Conservation (phyloP, 2,888 invertebrate genomes). For the Hypena proboscidalis region DNA sequence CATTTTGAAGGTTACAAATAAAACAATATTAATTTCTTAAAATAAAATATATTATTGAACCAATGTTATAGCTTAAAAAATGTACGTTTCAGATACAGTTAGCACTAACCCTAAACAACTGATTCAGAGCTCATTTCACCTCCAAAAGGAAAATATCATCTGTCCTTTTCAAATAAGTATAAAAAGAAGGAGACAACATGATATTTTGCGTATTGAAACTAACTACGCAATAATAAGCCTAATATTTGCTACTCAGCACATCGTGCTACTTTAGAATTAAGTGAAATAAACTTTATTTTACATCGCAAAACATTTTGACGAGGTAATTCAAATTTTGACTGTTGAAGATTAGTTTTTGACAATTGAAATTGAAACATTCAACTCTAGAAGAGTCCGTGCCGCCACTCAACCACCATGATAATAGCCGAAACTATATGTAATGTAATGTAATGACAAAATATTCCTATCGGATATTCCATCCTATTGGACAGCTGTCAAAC, state of each 20-base stretch:
- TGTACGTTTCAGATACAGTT: conserved; percentile 50
- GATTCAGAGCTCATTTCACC: conserved; percentile 5
- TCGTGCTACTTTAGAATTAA: conserved; percentile 20
- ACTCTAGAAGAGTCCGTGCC: neutral
- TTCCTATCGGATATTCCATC: too few species aligned
- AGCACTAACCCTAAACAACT: conserved; percentile 33
- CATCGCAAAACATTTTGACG: neutral
- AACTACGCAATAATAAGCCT: conserved; percentile 24
- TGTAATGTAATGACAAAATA: too few species aligned
- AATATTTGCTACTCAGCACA: conserved; percentile 20
- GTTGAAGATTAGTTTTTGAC: conserved; percentile 1
- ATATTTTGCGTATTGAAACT: conserved; percentile 21
- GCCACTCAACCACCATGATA: conserved; percentile 6
- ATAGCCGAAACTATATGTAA: too few species aligned
- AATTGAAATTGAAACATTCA: neutral
- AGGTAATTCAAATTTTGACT: neutral
- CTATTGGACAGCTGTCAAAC: too few species aligned
- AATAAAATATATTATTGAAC: conserved; percentile 73
- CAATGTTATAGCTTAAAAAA: conserved; percentile 68
- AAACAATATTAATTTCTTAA: conserved; percentile 54
- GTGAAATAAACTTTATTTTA: conserved; percentile 2
- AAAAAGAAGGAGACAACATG: neutral
- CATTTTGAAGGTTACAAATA: conserved; percentile 36
- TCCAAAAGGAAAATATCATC: conserved; percentile 1
- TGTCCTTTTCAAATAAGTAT: neutral